phyloP scores from a whole-genome alignment of 2,113 vertebrate genomes.

The Danio rerio region DNA sequence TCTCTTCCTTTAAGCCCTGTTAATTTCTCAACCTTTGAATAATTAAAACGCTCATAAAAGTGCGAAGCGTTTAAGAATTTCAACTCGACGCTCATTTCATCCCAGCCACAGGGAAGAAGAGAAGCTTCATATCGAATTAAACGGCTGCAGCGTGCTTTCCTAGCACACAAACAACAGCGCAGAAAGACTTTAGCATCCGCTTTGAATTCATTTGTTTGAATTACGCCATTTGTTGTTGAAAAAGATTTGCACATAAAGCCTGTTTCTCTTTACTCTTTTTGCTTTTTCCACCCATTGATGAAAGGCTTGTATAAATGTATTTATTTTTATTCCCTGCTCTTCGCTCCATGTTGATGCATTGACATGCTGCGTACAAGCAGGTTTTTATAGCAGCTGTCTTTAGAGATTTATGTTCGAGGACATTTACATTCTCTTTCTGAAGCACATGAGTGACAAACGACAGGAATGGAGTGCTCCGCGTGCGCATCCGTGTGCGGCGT shows the following conservation, averaged over 20 bases:
- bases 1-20: conserved; percentile 36
- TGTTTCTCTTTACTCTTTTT: conserved; percentile 2
- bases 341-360: not conserved
- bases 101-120: not conserved
- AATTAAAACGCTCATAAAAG: conserved; percentile 68
- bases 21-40: conserved; percentile 71
- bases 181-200: not conserved
- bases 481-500: not conserved
- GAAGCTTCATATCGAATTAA: not conserved
- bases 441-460: conserved; percentile 11
- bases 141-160: not conserved
- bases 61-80: conserved; percentile 68
- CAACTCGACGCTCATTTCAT: conserved; percentile 12
- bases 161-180: not conserved
- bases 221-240: not conserved
- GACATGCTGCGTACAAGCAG: not conserved
- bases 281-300: not conserved
- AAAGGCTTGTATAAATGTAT: not conserved
- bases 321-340: not conserved
- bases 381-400: not conserved
- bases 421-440: not conserved
- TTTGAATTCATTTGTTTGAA: conserved; percentile 19
- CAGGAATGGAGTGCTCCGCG: not conserved
- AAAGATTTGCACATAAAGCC: not conserved
- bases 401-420: conserved; percentile 11